These are phyloP conservation scores for Neogobius melanostomus DNA, from an alignment of 2,113 vertebrate genomes.

Conservation along the genomic window DNA sequence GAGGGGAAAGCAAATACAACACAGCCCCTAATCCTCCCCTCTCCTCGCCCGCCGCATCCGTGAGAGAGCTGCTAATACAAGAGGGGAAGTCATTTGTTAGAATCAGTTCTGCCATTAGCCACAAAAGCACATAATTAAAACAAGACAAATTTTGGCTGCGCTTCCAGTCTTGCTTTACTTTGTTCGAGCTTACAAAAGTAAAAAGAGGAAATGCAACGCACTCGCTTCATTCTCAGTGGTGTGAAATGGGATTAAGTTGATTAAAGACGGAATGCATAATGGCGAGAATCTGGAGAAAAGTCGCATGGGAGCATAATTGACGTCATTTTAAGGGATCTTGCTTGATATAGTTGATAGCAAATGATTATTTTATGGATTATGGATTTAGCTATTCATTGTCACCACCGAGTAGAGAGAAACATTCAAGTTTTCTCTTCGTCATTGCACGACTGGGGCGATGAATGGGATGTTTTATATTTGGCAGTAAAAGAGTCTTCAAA, in stretches of 20 bases:
- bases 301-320: neutral
- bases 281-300: neutral
- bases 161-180: constrained; percentile 1
- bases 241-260: neutral
- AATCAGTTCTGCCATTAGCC: constrained; percentile 12
- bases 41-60: neutral
- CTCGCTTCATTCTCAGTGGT: neutral
- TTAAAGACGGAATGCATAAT: neutral
- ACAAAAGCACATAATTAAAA: constrained; percentile 12
- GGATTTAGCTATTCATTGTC: no score
- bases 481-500: no score
- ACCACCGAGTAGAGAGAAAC: no score
- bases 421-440: no score
- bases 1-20: constrained; percentile 31
- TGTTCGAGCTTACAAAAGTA: constrained; percentile 4
- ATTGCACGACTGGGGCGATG: no score
- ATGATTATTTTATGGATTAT: neutral
- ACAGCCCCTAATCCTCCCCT: neutral
- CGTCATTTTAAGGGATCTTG: neutral
- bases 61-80: constrained; percentile 4
- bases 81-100: constrained; percentile 10
- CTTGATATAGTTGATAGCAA: neutral
- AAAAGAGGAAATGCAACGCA: neutral
- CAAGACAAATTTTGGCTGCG: constrained; percentile 7
- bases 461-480: no score